A percentile compares a stretch with the other conserved stretches of the same genome.
Evolutionary conservation across 2,797 vertebrate species (phyloP).

Genomic region (Artibeus jamaicensis): DNA sequence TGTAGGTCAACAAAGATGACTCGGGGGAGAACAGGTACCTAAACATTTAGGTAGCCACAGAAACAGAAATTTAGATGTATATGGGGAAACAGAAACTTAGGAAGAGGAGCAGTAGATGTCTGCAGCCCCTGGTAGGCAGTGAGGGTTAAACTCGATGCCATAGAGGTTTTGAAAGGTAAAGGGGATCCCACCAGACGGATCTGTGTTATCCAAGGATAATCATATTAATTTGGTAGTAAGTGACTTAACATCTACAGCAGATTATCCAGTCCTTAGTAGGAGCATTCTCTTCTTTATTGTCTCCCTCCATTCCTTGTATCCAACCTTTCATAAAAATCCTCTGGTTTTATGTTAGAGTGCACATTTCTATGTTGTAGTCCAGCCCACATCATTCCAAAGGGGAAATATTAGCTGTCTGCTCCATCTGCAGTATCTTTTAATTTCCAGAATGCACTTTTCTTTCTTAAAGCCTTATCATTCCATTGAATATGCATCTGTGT

Average conservation of each 20-base stretch:
- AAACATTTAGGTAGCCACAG: not conserved
- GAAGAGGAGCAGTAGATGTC: rapidly evolving
- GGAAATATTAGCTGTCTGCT: not conserved
- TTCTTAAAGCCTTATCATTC: not conserved
- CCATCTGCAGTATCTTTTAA: not conserved
- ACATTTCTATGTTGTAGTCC: not conserved
- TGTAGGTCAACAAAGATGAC: not conserved
- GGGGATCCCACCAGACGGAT: not conserved
- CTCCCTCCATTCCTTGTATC: not conserved
- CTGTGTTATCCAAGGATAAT: not conserved
- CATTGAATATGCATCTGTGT: constrained; percentile 48
- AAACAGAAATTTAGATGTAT: not conserved
- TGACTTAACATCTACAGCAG: not conserved
- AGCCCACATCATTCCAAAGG: not conserved
- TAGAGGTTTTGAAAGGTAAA: not conserved
- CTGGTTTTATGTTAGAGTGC: not conserved
- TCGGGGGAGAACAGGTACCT: not conserved
- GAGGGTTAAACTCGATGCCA: not conserved
- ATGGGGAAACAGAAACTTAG: not conserved
- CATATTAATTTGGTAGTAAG: not conserved
- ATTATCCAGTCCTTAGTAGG: not conserved
- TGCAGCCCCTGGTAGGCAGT: rapidly evolving
- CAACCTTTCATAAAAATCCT: not conserved
- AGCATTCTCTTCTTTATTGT: not conserved
- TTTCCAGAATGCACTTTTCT: not conserved